phyloP scores from a whole-genome alignment of 92 coral and sea anemone genomes.

The Palythoa grandiflora region DNA sequence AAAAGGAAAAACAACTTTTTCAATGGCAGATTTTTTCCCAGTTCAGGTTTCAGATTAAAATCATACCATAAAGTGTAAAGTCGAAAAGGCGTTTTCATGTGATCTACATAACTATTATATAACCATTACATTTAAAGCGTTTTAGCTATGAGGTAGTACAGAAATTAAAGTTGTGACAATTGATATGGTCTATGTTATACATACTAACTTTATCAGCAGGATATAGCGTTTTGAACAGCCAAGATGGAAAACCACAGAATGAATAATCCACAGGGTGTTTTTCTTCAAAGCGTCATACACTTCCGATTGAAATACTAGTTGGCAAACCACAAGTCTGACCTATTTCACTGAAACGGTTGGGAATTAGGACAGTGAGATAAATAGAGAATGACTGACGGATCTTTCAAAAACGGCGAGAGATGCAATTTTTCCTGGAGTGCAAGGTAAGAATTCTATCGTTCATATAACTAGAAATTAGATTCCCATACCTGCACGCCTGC shows the following conservation, averaged over 20 bases:
- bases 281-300: slow-evolving; percentile 26
- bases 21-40: too few species aligned
- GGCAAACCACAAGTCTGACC: slow-evolving; percentile 1
- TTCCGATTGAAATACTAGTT: slow-evolving; percentile 45
- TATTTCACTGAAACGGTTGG: neutral
- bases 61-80: too few species aligned
- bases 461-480: too few species aligned
- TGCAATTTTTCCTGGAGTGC: too few species aligned
- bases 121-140: neutral
- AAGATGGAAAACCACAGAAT: neutral
- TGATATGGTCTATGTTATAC: neutral
- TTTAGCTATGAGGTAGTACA: neutral
- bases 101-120: neutral
- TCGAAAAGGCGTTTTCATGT: too few species aligned
- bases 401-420: too few species aligned
- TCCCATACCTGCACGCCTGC: neutral
- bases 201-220: slow-evolving; percentile 40
- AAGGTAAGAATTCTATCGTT: too few species aligned
- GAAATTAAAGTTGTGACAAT: neutral
- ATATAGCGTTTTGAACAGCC: neutral
- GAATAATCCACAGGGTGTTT: neutral
- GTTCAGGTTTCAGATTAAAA: too few species aligned
- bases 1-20: neutral
- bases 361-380: too few species aligned
- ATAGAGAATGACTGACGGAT: too few species aligned